Base-by-base conservation (phyloP, 2,113 vertebrate genomes). In the Donacobius atricapilla region DNA sequence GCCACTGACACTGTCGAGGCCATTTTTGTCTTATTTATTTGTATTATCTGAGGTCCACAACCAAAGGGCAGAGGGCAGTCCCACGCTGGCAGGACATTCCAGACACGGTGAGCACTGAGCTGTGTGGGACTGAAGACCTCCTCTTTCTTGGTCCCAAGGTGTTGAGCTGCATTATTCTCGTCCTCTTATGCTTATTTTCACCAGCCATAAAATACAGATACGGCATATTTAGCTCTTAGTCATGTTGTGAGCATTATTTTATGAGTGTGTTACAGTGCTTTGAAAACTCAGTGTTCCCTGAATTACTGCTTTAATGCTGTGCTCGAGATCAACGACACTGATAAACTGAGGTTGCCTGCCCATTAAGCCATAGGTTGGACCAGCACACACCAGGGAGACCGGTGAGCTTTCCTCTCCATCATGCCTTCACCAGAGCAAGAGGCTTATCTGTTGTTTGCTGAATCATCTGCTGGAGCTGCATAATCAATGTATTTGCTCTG, bases 191-290 rank as follows among this genome's bases (percentile, higher is more conserved):
- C 75, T 75, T 10, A 14, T 35, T 53, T 54, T 90, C 77, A 56
- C 35, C 58, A 53, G 72, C 65, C 47, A 92, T 85, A 91, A 97
- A 90, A 72, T 33, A 56, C 0, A 5, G 48, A 72, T 87, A 42
- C 53, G 54, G 77, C 70, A 69, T 90, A 94, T 95, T 94, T 66
- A 87, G 64, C 83, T 94, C 77, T 92, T 94, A 96, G 39, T 94
- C 77, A 83, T 39, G 56, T 39, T 58, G 47, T 72, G 23, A 90
- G 65, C 48, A 69, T 89, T 87, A 68, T 65, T 95, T 96, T 97
- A 95, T 51, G 65, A 94, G 86, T 6, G 48, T 68, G 60, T 61
- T 89, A 89, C 30, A 69, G n/a, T 71, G 80, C 72, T 93, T 96
- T 90, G 91, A 93, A 96, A 95, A 90, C 89, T 77, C 23, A 83